phyloP scores from a whole-genome alignment of 2,888 invertebrate species.

The Plagodis dolabraria region DNA sequence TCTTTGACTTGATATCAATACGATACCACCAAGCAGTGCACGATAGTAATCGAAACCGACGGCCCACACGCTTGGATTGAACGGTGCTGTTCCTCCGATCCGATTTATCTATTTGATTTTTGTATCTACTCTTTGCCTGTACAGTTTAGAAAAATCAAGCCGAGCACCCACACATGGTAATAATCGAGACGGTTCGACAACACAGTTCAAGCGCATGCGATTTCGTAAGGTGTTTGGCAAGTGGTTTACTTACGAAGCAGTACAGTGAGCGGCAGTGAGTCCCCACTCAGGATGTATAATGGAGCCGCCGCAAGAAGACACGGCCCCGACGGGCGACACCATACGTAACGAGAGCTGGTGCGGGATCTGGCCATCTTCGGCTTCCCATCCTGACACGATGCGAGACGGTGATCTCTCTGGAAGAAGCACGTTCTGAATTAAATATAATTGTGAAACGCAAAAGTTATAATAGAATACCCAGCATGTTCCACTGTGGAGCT shows the following conservation, averaged over 20 bases:
- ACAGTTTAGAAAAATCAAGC: too few relatives aligned
- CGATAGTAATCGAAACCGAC: too few relatives aligned
- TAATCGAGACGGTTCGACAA: not conserved
- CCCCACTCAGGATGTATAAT: slow-evolving; percentile 63
- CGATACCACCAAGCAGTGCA: too few relatives aligned
- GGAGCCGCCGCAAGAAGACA: slow-evolving; percentile 62
- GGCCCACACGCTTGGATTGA: too few relatives aligned
- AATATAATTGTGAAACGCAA: too few relatives aligned
- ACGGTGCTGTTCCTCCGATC: too few relatives aligned
- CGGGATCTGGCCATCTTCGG: slow-evolving; percentile 61
- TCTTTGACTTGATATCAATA: too few relatives aligned
- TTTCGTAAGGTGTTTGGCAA: not conserved
- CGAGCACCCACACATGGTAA: not conserved
- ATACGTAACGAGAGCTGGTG: slow-evolving; percentile 66
- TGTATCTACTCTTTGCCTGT: too few relatives aligned
- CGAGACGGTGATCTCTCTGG: slow-evolving; percentile 17
- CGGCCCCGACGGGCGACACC: slow-evolving; percentile 50
- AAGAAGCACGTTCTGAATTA: not conserved
- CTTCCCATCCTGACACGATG: slow-evolving; percentile 72
- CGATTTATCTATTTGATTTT: too few relatives aligned
- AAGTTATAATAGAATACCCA: too few relatives aligned
- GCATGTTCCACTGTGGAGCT: too few relatives aligned
- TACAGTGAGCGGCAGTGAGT: slow-evolving; percentile 68
- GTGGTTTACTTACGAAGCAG: slow-evolving; percentile 47
- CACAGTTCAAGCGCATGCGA: not conserved